Evolutionary conservation across 1,140 invertebrate species (phyloP).

Genomic region (Tribolium castaneum): DNA sequence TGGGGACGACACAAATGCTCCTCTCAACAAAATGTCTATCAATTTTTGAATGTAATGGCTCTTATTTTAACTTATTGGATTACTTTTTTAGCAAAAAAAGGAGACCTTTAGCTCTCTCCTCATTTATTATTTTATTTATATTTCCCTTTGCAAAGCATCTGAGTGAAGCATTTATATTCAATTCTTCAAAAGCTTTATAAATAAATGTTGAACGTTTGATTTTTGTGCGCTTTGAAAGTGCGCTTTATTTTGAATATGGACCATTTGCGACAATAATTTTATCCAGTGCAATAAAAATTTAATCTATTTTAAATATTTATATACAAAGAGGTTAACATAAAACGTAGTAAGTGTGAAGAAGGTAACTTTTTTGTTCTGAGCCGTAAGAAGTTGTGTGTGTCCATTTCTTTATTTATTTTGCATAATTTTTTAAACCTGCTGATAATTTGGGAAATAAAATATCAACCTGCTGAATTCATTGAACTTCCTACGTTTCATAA

Average conservation of each 20-base stretch:
- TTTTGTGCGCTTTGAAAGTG: not conserved
- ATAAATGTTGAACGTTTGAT: not conserved
- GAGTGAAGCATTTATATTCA: not conserved
- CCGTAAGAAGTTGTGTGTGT: too few species aligned
- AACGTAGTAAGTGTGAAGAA: too few species aligned
- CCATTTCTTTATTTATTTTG: too few species aligned
- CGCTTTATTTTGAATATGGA: not conserved
- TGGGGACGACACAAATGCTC: too few species aligned
- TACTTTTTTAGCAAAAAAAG: not conserved
- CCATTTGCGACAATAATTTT: not conserved
- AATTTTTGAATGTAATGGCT: not conserved
- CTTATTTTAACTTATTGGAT: not conserved
- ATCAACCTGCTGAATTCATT: not conserved
- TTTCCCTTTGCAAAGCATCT: not conserved
- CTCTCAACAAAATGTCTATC: not conserved
- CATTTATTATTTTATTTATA: not conserved
- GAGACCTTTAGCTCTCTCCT: not conserved
- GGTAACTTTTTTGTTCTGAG: too few species aligned
- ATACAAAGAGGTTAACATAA: not conserved
- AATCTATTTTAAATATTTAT: not conserved
- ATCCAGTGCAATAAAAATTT: not conserved
- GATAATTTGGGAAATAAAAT: not conserved
- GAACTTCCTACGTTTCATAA: conserved; percentile 1
- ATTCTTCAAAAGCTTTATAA: not conserved
- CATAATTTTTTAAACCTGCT: not conserved